Base-by-base conservation (phyloP, 2,113 vertebrate species). In the Pangasianodon gigas region DNA sequence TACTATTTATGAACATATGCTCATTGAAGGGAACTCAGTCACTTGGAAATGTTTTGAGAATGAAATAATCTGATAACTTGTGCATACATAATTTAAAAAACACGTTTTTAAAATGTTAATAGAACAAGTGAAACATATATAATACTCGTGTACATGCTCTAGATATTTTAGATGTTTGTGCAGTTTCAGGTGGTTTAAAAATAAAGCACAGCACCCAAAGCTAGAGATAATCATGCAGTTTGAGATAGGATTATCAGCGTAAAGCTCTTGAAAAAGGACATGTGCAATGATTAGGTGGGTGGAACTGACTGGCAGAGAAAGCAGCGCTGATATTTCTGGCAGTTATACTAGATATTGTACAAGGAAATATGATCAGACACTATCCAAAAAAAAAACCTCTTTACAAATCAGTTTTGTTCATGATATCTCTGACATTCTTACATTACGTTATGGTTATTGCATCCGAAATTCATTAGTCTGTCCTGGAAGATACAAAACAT, bases 201-300 rank as follows among this genome's bases (percentile, higher is more conserved):
- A 92, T 91, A 91, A 91, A 86, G 48, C 74, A 90, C 58, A 85
- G 67, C 58, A 32, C 48, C 80, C 65, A 86, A 54, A 69, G 81
- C 89, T 79, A 77, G 74, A 84, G 84, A 88, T 88, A 85, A 90
- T 88, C 56, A 84, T 90, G 67, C 37, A 82, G 54, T 86, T 58
- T 84, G 75, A 90, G 89, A 92, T 87, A 89, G 69, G 77, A 52
- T 74, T 89, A 91, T 91, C 91, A 84, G 90, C 90, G 88, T 71
- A 65, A 87, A 85, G 80, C 87, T 84, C 88, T 89, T 90, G 86
- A 85, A 89, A 90, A 91, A 74, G 89, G 90, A 90, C 84, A 90
- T 91, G 87, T 74, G 80, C 26, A 69, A 24, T 90, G 90, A 92
- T 92, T 92, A 80, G 87, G 74, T 58, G 65, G 90, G 91, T 91